Conservation (phyloP, 2,113 vertebrate genomes). For the Tauraco erythrolophus region DNA sequence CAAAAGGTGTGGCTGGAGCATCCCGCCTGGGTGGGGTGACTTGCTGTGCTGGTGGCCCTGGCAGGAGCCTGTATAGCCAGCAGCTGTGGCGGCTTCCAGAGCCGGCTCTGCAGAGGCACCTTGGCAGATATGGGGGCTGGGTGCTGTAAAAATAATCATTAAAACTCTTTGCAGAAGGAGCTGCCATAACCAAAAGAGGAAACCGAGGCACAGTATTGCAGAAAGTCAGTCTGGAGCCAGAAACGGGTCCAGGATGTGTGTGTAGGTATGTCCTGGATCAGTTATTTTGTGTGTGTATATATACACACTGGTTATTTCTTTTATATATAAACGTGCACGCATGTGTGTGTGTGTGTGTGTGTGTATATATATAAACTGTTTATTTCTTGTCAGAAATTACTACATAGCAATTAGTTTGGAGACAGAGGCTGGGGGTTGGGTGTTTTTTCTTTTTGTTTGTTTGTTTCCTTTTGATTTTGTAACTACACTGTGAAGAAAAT, state of each 20-base stretch:
- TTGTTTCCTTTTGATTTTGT: not conserved
- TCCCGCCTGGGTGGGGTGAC: accelerated
- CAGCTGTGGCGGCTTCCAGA: not conserved
- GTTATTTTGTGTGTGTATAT: not conserved
- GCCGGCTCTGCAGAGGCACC: not conserved
- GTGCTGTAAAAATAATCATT: not conserved
- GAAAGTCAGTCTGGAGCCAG: not conserved
- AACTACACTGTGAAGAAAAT: not conserved
- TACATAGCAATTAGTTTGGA: not conserved
- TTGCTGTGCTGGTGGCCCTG: not conserved
- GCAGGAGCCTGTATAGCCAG: not conserved
- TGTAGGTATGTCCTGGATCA: not conserved
- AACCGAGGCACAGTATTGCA: not conserved
- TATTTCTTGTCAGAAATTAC: not conserved
- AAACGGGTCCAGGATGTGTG: not conserved
- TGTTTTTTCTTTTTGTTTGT: not conserved
- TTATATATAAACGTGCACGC: accelerated
- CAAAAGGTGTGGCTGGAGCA: not conserved
- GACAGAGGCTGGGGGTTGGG: not conserved
- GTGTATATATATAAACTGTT: not conserved
- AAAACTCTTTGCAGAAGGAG: not conserved
- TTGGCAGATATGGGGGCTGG: not conserved
- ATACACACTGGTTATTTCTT: not conserved
- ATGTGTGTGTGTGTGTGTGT: not conserved
- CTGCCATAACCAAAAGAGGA: not conserved